These are phyloP conservation scores for Balaenoptera acutorostrata DNA, from an alignment of 2,113 vertebrate species.

Conservation along the genomic window DNA sequence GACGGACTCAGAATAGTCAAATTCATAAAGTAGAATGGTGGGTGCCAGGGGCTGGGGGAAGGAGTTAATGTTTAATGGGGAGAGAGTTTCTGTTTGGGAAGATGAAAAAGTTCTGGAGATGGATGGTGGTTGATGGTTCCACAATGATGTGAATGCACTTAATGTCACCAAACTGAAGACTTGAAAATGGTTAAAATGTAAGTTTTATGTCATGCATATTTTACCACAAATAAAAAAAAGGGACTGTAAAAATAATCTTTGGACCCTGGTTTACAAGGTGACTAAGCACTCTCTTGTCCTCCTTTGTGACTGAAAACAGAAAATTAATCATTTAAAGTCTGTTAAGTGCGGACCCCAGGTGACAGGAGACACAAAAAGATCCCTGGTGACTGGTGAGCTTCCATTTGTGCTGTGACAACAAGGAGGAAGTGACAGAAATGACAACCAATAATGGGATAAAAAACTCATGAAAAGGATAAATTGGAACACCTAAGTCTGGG, in stretches of 20 bases:
- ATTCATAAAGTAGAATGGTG: not conserved
- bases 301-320: not conserved
- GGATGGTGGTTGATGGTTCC: not conserved
- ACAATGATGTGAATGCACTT: not conserved
- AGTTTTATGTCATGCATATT: not conserved
- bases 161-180: not conserved
- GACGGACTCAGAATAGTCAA: not conserved
- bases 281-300: not conserved
- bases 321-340: not conserved
- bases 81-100: not conserved
- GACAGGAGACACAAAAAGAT: not conserved
- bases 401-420: not conserved
- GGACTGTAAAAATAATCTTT: not conserved
- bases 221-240: not conserved
- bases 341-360: not conserved
- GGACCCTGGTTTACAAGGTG: not conserved
- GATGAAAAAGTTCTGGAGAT: not conserved
- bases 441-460: not conserved
- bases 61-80: not conserved
- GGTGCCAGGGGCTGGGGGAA: accelerated
- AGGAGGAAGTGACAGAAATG: constrained; percentile 40
- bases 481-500: not conserved
- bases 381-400: not conserved
- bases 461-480: not conserved
- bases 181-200: not conserved